Conservation (phyloP, 2,888 invertebrate genomes). For the Volucella inanis region DNA sequence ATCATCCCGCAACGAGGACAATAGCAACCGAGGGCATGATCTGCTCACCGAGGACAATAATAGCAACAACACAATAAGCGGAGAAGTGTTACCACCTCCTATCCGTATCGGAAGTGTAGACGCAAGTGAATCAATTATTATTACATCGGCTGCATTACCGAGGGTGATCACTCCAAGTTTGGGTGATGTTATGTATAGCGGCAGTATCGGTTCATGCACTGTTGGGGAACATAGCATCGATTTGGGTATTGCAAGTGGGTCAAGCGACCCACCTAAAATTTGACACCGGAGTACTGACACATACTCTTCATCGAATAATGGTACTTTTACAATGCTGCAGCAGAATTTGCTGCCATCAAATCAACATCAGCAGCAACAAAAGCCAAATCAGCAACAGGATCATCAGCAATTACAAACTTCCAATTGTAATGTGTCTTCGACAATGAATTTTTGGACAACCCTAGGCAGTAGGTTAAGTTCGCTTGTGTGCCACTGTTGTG, state of each 20-base stretch:
- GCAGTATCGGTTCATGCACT: conserved; percentile 64
- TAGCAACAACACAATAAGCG: conserved; percentile 82
- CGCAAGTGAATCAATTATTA: conserved; percentile 77
- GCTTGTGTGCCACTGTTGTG: conserved; percentile 83
- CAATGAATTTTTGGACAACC: conserved; percentile 82
- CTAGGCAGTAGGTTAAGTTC: conserved; percentile 82
- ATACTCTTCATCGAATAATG: conserved; percentile 80
- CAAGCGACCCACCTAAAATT: conserved; percentile 81
- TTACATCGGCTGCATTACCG: conserved; percentile 74
- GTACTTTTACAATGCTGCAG: conserved; percentile 70
- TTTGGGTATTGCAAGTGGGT: conserved; percentile 79
- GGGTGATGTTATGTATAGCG: conserved; percentile 69
- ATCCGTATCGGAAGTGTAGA: conserved; percentile 80
- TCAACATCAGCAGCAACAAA: conserved; percentile 67
- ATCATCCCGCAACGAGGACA: conserved; percentile 80
- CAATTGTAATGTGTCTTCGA: conserved; percentile 82
- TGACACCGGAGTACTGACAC: conserved; percentile 83
- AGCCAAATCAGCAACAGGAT: conserved; percentile 69
- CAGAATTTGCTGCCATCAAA: conserved; percentile 62
- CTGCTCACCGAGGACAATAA: conserved; percentile 79
- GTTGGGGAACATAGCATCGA: conserved; percentile 79
- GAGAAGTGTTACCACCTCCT: conserved; percentile 78
- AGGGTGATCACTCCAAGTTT: conserved; percentile 76
- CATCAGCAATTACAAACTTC: conserved; percentile 77
- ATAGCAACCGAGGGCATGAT: conserved; percentile 76